Base-by-base conservation (phyloP, 2,797 vertebrate species). In the Coregonus ussuriensis region DNA sequence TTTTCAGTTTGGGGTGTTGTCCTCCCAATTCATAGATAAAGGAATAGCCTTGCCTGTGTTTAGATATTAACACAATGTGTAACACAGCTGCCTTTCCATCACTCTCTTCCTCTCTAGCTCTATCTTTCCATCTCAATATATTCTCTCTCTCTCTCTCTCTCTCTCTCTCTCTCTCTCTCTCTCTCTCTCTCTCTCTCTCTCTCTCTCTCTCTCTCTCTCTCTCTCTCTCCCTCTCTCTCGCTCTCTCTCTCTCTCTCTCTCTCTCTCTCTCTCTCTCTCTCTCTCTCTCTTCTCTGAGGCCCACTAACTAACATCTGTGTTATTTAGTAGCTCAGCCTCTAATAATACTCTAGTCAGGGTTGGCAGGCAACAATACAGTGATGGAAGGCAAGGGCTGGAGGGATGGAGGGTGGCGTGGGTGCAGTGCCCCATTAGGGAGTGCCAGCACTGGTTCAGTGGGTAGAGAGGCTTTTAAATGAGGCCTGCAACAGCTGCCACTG, bases 351-450 rank as follows among this genome's bases (percentile, higher is more conserved):
- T 53, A n/a, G 56, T 56, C 66, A n/a, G 47, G 59, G 70, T n/a
- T 77, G 80, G 71, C 59, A 81, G 86, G 83, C 41, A 13, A 47
- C 41, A 86, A 74, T 71, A 68, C 81, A 85, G 69, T 74, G 79
- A 77, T 83, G 84, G 53, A 54, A 76, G 78, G 83, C 75, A 83
- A 88, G 84, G 81, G 78, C 11, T 25, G 21, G 62, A 31, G 21
- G 63, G 59, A 29, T 63, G 59, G 59, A 31, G 21, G 63, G 84
- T 75, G 83, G 78, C 79, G 35, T 71, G 81, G 68, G 84, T 85
- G 86, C 85, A 86, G 87, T 88, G 85, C 87, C 77, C 90, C 91
- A 91, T 91, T 92, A 91, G 86, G 85, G 89, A 91, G 84, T 80
- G 83, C 86, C 85, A 88, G 82, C 66, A 77, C 82, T 85, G 89